Conservation (phyloP, 2,888 invertebrate genomes). For the Spialia ferax region DNA sequence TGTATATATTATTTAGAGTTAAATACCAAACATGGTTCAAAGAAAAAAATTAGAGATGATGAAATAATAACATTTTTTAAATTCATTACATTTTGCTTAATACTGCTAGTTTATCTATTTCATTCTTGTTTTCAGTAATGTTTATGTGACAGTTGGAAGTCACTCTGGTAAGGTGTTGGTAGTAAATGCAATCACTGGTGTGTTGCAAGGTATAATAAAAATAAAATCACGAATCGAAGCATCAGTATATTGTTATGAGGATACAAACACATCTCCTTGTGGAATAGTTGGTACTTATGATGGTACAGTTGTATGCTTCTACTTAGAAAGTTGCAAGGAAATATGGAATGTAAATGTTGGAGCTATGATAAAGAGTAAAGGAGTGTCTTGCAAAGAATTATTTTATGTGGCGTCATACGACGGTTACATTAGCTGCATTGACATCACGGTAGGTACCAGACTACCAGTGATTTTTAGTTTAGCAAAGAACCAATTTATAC, state of each 20-base stretch:
- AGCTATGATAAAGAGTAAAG: constrained; percentile 89
- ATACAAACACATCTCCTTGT: constrained; percentile 55
- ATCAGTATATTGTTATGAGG: constrained; percentile 76
- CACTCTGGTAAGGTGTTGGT: constrained; percentile 91
- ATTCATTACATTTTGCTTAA: neutral
- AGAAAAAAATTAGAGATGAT: too few relatives aligned
- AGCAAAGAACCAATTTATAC: constrained; percentile 69
- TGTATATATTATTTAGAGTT: too few relatives aligned
- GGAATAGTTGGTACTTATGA: constrained; percentile 93
- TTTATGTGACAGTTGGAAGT: constrained; percentile 73
- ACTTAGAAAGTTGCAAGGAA: constrained; percentile 80
- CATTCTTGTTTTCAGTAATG: constrained; percentile 62
- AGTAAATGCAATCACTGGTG: constrained; percentile 84
- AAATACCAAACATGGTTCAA: too few relatives aligned
- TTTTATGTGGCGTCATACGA: constrained; percentile 92
- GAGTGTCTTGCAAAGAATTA: constrained; percentile 61
- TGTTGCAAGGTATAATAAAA: constrained; percentile 72
- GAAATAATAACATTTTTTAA: too few relatives aligned
- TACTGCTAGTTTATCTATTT: neutral
- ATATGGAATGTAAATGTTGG: constrained; percentile 88
- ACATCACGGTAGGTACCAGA: constrained; percentile 82
- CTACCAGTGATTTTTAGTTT: too few relatives aligned
- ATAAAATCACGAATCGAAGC: constrained; percentile 92
- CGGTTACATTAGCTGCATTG: constrained; percentile 87
- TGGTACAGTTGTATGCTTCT: constrained; percentile 89